Evolutionary conservation across 2,797 vertebrate species (phyloP).

Genomic region (Xyrichtys novacula): DNA sequence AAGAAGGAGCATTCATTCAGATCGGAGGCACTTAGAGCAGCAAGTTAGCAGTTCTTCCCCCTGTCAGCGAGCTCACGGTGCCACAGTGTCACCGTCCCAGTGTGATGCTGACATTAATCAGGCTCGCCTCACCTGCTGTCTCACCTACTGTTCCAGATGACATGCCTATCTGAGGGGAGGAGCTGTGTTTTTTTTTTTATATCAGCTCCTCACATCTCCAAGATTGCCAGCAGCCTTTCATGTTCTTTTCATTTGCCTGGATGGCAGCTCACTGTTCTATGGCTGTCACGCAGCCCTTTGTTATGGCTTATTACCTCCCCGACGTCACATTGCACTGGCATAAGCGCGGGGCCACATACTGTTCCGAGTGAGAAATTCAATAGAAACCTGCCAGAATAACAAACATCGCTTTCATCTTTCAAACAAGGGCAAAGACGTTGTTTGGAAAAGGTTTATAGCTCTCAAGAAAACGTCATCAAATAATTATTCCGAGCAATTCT

Average conservation of each 20-base stretch:
- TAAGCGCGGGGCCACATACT: constrained; percentile 61
- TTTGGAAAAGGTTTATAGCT: constrained; percentile 21
- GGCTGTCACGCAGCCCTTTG: constrained; percentile 74
- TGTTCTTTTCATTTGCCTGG: constrained; percentile 74
- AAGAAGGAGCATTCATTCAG: constrained; percentile 34
- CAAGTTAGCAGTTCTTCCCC: constrained; percentile 3
- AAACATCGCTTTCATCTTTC: constrained; percentile 33
- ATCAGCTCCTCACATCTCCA: constrained; percentile 71
- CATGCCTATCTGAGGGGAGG: constrained; percentile 73
- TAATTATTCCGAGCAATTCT: constrained; percentile 14
- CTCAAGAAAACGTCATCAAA: constrained; percentile 7
- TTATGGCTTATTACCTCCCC: constrained; percentile 73
- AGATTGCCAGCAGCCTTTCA: constrained; percentile 79
- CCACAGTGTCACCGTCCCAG: constrained; percentile 55
- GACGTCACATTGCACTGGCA: constrained; percentile 55
- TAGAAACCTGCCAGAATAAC: constrained; percentile 50
- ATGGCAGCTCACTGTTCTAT: constrained; percentile 67
- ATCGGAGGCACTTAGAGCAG: constrained; percentile 39
- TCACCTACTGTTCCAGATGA: constrained; percentile 71
- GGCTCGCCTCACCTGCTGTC: constrained; percentile 74
- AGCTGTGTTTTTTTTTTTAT: constrained; percentile 65
- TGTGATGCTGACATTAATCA: constrained; percentile 73
- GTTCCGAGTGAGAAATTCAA: constrained; percentile 57
- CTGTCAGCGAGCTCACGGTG: constrained; percentile 32
- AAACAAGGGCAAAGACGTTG: constrained; percentile 13